Conservation (phyloP, 92 coral and sea anemone species). For the Montipora capitata region DNA sequence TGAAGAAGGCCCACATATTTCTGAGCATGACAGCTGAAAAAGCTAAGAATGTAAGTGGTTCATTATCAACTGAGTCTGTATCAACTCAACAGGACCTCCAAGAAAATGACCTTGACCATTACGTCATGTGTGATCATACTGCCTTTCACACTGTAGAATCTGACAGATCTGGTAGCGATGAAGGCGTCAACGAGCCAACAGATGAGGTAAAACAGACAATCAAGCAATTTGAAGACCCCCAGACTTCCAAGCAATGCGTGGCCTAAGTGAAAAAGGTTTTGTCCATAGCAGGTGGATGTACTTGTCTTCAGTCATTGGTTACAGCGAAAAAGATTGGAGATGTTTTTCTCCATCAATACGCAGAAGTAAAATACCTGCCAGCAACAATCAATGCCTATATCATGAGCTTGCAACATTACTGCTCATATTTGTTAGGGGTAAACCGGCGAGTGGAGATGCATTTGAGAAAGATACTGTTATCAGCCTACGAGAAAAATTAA, state of each 20-base stretch:
- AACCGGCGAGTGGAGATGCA: constrained; percentile 53
- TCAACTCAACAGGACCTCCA: constrained; percentile 1
- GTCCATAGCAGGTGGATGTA: constrained; percentile 38
- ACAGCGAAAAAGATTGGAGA: constrained; percentile 56
- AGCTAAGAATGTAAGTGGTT: neutral
- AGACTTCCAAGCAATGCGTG: constrained; percentile 73
- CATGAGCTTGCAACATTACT: constrained; percentile 78
- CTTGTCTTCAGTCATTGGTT: constrained; percentile 39
- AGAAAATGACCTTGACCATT: neutral
- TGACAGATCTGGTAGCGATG: neutral
- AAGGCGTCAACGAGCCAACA: no score
- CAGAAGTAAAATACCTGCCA: constrained; percentile 45
- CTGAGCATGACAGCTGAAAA: neutral
- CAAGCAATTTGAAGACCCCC: constrained; percentile 50
- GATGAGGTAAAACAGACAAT: neutral
- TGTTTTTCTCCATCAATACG: constrained; percentile 67
- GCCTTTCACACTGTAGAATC: neutral
- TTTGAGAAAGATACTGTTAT: constrained; percentile 43
- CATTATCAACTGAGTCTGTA: neutral
- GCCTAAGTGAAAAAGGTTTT: constrained; percentile 57
- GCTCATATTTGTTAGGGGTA: constrained; percentile 61
- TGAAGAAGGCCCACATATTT: neutral
- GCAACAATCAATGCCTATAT: constrained; percentile 74
- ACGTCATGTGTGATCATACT: neutral
- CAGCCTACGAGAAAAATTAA: constrained; percentile 45